phyloP scores from a whole-genome alignment of 1,140 invertebrate species.

The Phenacoccus solenopsis region DNA sequence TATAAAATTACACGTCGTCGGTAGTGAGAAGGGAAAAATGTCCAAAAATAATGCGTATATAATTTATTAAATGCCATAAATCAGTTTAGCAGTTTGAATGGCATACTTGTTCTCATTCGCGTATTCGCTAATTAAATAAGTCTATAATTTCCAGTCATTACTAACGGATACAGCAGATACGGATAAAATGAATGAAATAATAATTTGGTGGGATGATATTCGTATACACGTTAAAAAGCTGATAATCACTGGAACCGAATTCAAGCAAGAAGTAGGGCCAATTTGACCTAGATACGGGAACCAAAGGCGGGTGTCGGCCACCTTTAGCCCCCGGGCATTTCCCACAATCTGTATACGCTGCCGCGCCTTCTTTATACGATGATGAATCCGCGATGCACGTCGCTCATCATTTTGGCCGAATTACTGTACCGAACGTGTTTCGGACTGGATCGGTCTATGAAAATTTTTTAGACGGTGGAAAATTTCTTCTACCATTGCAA shows the following conservation, averaged over 20 bases:
- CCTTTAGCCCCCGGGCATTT: constrained; percentile 9
- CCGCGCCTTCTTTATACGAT: neutral
- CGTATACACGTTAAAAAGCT: constrained; percentile 3
- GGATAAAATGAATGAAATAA: neutral
- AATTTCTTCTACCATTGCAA: neutral
- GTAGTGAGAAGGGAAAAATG: neutral
- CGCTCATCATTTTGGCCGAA: constrained; percentile 17
- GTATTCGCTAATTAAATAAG: neutral
- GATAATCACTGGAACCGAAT: constrained; percentile 13
- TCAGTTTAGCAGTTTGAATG: neutral
- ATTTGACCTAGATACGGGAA: constrained; percentile 9
- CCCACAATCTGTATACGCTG: constrained; percentile 6
- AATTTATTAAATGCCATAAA: neutral
- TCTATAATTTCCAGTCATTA: neutral
- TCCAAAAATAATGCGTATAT: neutral
- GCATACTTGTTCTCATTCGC: neutral
- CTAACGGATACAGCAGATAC: neutral
- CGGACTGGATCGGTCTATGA: neutral
- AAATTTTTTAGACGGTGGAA: neutral
- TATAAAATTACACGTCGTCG: no score
- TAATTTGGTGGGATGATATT: neutral
- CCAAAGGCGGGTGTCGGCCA: constrained; percentile 11
- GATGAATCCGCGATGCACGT: constrained; percentile 15
- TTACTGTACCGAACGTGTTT: constrained; percentile 7
- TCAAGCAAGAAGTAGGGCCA: neutral